Conservation (phyloP, 2,113 vertebrate genomes). For the Turnix velox region DNA sequence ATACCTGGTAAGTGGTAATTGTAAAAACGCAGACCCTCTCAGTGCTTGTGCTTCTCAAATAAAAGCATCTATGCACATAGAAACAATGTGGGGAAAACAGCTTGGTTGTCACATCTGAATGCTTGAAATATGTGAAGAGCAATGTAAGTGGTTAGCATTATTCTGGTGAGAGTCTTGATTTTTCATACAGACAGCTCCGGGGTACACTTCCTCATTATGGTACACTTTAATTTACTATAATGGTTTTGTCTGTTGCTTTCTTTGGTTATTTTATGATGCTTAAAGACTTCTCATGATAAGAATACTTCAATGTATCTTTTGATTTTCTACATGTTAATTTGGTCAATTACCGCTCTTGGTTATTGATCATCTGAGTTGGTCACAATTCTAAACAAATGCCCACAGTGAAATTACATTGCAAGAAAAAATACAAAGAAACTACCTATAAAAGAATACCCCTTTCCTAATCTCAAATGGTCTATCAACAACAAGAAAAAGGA, state of each 20-base stretch:
- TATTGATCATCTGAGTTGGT: neutral
- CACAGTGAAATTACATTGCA: neutral
- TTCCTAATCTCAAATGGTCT: neutral
- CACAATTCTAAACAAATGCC: neutral
- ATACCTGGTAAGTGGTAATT: neutral
- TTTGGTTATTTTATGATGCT: neutral
- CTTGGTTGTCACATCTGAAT: neutral
- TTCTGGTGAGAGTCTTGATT: neutral
- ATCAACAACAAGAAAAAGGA: neutral
- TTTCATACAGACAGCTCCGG: neutral
- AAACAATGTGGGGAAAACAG: neutral
- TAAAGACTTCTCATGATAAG: neutral
- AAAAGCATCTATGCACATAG: neutral
- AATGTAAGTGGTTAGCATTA: neutral
- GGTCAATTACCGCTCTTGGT: neutral
- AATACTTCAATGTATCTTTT: neutral
- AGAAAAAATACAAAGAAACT: neutral
- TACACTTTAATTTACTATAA: neutral
- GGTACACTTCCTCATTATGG: neutral
- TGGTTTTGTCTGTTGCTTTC: neutral
- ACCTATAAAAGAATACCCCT: neutral
- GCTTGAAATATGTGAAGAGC: neutral
- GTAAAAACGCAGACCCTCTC: neutral
- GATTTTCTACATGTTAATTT: neutral
- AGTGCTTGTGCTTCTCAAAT: neutral